Evolutionary conservation across 2,113 vertebrate species (phyloP).

Genomic region (Loxodonta africana): DNA sequence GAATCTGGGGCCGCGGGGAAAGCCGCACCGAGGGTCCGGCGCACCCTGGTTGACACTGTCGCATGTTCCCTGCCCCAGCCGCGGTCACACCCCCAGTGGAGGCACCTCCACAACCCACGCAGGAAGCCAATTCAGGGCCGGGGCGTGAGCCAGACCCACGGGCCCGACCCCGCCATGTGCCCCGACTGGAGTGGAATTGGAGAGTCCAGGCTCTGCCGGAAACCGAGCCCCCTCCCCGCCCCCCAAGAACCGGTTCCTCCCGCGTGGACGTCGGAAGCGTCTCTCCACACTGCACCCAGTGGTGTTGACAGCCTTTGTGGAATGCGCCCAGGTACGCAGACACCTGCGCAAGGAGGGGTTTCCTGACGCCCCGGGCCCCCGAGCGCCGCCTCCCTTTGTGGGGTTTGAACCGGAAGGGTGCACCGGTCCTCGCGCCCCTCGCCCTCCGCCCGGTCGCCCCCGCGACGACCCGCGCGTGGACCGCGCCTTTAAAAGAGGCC

Average conservation of each 20-base stretch:
- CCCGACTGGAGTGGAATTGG: too few relatives aligned
- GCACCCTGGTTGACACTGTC: background rate
- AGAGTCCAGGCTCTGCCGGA: too few relatives aligned
- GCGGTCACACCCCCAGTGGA: background rate
- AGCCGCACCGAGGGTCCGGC: too few relatives aligned
- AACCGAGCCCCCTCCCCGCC: too few relatives aligned
- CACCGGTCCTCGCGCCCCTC: too few relatives aligned
- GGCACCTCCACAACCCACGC: background rate
- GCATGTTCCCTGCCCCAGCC: background rate
- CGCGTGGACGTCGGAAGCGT: background rate
- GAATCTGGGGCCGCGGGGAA: background rate
- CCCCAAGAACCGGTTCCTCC: background rate
- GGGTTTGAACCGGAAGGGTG: background rate
- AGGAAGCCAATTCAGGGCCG: background rate
- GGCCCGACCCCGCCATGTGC: too few relatives aligned
- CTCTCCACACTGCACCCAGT: background rate
- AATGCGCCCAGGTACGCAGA: background rate
- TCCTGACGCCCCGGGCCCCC: too few relatives aligned
- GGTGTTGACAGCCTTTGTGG: background rate
- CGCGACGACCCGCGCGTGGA: fast-evolving
- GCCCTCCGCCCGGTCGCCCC: background rate
- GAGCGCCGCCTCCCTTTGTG: background rate
- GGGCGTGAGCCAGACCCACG: background rate
- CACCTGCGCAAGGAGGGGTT: background rate
- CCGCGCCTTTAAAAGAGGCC: background rate